Evolutionary conservation across 2,113 vertebrate species (phyloP).

Genomic region (Dendropsophus ebraccatus): DNA sequence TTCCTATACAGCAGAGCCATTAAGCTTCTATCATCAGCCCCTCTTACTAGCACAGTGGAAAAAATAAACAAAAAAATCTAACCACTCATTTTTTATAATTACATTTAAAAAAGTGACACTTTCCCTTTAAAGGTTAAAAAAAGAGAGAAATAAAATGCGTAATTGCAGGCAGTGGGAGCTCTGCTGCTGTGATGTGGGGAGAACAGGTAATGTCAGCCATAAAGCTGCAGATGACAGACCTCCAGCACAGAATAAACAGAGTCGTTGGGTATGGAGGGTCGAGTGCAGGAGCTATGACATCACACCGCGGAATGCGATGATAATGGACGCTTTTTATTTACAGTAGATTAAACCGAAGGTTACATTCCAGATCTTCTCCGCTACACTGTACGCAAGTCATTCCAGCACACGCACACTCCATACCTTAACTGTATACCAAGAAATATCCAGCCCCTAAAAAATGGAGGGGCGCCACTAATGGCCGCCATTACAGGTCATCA

Average conservation of each 20-base stretch:
- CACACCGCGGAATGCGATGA: not conserved
- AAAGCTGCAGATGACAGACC: conserved; percentile 26
- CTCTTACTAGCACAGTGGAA: no score
- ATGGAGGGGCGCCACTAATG: no score
- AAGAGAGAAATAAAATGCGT: not conserved
- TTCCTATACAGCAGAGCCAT: no score
- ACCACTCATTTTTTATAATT: no score
- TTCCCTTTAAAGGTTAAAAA: not conserved
- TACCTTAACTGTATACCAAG: not conserved
- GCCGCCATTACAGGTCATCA: no score
- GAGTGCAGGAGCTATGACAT: not conserved
- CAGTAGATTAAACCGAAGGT: not conserved
- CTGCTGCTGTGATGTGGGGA: not conserved
- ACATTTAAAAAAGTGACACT: no score
- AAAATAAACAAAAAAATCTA: no score
- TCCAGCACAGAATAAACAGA: conserved; percentile 3
- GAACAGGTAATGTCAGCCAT: not conserved
- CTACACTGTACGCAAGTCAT: no score
- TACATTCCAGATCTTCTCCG: not conserved
- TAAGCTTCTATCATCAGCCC: no score
- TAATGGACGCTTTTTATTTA: conserved; percentile 1
- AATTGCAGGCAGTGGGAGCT: not conserved
- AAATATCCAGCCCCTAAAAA: no score
- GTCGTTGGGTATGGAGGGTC: not conserved
- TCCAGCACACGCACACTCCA: not conserved